Evolutionary conservation across 37 sponge, comb jelly and placozoan species (phyloP).

Genomic region (Tethya wilhelma): DNA sequence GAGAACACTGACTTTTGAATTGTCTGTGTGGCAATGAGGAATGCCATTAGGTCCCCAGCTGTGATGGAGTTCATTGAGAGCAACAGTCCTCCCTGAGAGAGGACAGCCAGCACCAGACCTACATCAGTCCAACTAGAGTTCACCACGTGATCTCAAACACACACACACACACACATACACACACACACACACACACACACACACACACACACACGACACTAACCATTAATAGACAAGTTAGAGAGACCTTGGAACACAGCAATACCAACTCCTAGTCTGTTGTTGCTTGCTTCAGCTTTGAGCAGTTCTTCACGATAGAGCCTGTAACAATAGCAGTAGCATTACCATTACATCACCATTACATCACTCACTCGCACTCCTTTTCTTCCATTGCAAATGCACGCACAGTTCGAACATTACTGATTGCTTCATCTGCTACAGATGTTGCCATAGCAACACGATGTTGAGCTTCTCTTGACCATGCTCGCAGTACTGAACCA

Average conservation of each 20-base stretch:
- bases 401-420: constrained; percentile 91
- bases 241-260: constrained; percentile 89
- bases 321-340: constrained; percentile 26
- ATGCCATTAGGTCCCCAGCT: constrained; percentile 90
- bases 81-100: constrained; percentile 87
- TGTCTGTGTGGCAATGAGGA: constrained; percentile 87
- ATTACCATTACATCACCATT: not conserved
- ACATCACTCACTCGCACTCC: constrained; percentile 46
- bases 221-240: constrained; percentile 88
- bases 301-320: constrained; percentile 66
- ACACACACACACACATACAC: not conserved
- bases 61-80: constrained; percentile 84
- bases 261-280: constrained; percentile 83
- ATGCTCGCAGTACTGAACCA: constrained; percentile 69
- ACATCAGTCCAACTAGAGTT: too few relatives aligned
- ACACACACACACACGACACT: not conserved
- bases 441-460: constrained; percentile 86
- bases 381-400: constrained; percentile 92
- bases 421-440: constrained; percentile 89
- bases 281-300: constrained; percentile 47
- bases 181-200: not conserved
- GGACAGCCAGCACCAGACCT: constrained; percentile 80
- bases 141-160: not conserved
- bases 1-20: constrained; percentile 70
- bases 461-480: constrained; percentile 88